A percentile compares a stretch with the other conserved stretches of the same genome.
These are phyloP conservation scores for Tychaedon coryphoeus DNA, from an alignment of 2,113 vertebrate species.

Conservation along the genomic window DNA sequence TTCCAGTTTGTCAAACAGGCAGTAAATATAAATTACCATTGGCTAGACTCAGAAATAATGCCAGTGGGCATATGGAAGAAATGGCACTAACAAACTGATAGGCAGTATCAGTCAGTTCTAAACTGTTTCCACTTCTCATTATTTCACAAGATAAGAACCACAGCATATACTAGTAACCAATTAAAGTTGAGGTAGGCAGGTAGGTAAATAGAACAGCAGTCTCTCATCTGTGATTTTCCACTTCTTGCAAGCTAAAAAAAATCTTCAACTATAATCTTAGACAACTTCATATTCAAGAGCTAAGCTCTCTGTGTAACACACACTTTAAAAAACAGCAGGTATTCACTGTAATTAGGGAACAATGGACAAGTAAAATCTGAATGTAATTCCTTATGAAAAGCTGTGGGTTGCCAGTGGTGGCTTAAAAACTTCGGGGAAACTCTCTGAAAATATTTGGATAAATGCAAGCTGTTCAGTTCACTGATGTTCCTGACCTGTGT, in stretches of 20 bases:
- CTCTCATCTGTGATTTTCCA: background rate
- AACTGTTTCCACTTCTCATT: background rate
- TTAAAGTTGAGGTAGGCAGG: background rate
- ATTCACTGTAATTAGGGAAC: background rate
- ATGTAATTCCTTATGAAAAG: background rate
- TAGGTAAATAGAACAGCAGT: background rate
- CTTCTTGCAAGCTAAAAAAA: background rate
- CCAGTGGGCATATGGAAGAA: conserved; percentile 12
- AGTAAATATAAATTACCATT: conserved; percentile 54
- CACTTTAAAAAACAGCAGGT: background rate
- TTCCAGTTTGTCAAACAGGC: background rate
- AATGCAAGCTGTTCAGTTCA: background rate
- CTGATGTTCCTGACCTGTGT: background rate
- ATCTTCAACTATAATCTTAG: background rate
- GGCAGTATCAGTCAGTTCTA: conserved; percentile 2
- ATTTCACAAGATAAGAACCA: background rate
- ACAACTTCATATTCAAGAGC: background rate
- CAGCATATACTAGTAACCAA: background rate
- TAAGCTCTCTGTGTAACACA: background rate
- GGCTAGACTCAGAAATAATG: conserved; percentile 45
- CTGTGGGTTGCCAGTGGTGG: background rate
- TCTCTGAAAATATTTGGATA: background rate
- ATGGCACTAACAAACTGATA: conserved; percentile 55
- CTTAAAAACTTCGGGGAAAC: background rate
- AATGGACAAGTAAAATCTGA: background rate